phyloP scores from a whole-genome alignment of 2,888 invertebrate species.

The Arge pagana region DNA sequence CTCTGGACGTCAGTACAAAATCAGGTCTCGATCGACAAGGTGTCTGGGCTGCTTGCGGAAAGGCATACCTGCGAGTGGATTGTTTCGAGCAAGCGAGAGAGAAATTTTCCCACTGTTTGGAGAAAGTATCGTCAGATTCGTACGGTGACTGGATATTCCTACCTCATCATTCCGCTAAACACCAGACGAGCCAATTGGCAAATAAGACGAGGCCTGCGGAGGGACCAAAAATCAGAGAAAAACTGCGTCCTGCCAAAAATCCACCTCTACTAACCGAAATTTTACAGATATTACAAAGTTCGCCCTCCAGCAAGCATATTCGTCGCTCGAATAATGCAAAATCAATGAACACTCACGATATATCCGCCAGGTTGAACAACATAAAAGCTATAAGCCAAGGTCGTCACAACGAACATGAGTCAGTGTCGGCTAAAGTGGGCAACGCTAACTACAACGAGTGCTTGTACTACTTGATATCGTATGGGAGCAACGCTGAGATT shows the following conservation, averaged over 20 bases:
- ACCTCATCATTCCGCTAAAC: no score
- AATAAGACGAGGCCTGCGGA: neutral
- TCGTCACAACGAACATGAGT: slow-evolving; percentile 43
- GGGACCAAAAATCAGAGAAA: slow-evolving; percentile 8
- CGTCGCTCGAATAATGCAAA: slow-evolving; percentile 48
- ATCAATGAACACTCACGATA: slow-evolving; percentile 60
- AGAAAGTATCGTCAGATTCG: slow-evolving; percentile 56
- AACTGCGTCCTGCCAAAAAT: slow-evolving; percentile 63
- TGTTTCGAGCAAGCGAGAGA: slow-evolving; percentile 77
- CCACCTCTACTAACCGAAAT: slow-evolving; percentile 74
- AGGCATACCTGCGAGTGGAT: slow-evolving; percentile 79
- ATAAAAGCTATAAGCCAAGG: slow-evolving; percentile 57
- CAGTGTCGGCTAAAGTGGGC: slow-evolving; percentile 29
- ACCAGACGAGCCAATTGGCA: slow-evolving; percentile 35
- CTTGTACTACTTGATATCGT: slow-evolving; percentile 78
- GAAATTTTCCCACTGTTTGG: slow-evolving; percentile 69
- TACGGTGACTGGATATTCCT: slow-evolving; percentile 52
- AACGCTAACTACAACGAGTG: slow-evolving; percentile 69
- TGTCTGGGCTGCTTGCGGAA: slow-evolving; percentile 88
- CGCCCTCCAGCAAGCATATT: slow-evolving; percentile 38
- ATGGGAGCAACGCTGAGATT: slow-evolving; percentile 76
- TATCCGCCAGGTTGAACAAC: slow-evolving; percentile 58
- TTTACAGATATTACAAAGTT: slow-evolving; percentile 67
- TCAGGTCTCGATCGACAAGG: slow-evolving; percentile 76
- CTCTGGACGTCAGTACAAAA: slow-evolving; percentile 84